Base-by-base conservation (phyloP, 35 echinoderm and acorn worm genomes). In the Nesometra sesokonis region DNA sequence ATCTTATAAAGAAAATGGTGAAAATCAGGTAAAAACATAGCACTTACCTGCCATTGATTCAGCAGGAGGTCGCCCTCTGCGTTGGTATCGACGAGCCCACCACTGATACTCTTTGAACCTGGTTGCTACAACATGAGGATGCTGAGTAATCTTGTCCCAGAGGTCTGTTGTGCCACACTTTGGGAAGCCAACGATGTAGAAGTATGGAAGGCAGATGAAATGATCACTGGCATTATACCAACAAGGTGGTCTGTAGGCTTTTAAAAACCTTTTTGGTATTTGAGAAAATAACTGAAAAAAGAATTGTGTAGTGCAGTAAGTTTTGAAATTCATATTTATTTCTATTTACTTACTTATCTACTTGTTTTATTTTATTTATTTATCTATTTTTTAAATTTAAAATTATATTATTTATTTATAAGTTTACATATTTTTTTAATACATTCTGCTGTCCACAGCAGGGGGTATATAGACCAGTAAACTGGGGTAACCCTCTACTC, bases 171-270 rank as follows among this genome's bases (percentile, higher is more conserved):
- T 88, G 21, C 86, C 86, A 32, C 35, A 36, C 86, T 88, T 88
- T 88, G 86, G 86, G 80, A 88, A 88, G 35, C 86, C 86, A 5
- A 88, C 35, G 46, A 88, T 80, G 86, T 88, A 88, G 57, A 88
- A 88, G 80, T 88, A 88, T 0, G 86, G 86, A 37, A 88, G 86
- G n/a, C 86, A 88, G 5, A 80, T 77, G 17, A 88, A 32, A 30
- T 88, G 86, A 23, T 81, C 57, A 35, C 57, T 38, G 36, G 15
- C 30, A 52, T 27, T 86, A 30, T 88, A 81, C 86, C 86, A 88
- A 88, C 86, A 88, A 31, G 86, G 86, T 3, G 32, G 80, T 32
- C 47, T 88, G 78, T 34, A 88, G 19, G 80, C 34, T 15, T 39
- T 29, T n/a, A 88, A 31, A 21, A 88, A 88, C 0, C 29, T 36